Evolutionary conservation across 1,140 invertebrate genomes (phyloP).

Genomic region (Saccostrea cuccullata): DNA sequence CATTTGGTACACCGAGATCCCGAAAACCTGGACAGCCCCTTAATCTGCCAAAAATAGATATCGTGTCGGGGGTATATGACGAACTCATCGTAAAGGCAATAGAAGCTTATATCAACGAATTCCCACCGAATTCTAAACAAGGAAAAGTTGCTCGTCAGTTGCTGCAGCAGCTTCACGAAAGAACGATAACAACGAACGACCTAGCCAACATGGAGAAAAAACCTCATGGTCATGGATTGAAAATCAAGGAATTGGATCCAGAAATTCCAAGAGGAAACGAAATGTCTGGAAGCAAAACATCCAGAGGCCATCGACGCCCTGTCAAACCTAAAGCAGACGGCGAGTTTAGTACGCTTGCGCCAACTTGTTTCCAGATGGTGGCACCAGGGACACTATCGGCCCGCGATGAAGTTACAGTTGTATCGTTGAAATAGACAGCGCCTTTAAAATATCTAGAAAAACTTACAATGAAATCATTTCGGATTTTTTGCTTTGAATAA

Average conservation of each 20-base stretch:
- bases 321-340: constrained; percentile 33
- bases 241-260: constrained; percentile 45
- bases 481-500: too few relatives aligned
- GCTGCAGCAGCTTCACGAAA: constrained; percentile 47
- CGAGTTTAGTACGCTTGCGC: constrained; percentile 42
- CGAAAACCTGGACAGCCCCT: constrained; percentile 30
- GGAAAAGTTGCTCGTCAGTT: constrained; percentile 45
- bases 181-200: constrained; percentile 44
- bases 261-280: constrained; percentile 25
- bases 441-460: neutral
- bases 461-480: neutral
- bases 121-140: constrained; percentile 52
- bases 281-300: neutral
- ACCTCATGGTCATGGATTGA: constrained; percentile 37
- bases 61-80: constrained; percentile 55
- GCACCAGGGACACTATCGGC: constrained; percentile 27
- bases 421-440: neutral
- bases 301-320: constrained; percentile 20
- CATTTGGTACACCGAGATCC: constrained; percentile 27
- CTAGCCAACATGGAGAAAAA: constrained; percentile 39
- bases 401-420: constrained; percentile 26
- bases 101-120: constrained; percentile 48
- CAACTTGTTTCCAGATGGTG: constrained; percentile 50
- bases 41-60: constrained; percentile 58
- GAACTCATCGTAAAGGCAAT: constrained; percentile 57